Conservation (phyloP, 2,888 invertebrate species). For the Tuberolachnus salignus region DNA sequence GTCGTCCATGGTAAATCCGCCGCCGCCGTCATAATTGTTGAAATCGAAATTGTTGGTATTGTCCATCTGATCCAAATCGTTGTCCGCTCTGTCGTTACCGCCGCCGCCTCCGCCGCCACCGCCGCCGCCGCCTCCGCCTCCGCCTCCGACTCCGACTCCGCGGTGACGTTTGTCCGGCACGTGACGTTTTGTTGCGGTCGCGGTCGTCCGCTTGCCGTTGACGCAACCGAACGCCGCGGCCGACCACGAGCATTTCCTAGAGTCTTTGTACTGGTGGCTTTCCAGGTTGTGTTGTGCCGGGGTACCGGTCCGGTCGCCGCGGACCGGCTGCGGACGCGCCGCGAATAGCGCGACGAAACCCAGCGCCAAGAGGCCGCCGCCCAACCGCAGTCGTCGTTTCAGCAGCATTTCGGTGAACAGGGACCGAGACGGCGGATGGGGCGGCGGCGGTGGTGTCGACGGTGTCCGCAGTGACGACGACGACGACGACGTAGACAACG, state of each 20-base stretch:
- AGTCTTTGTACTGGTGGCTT: conserved; percentile 37
- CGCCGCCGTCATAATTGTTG: background rate
- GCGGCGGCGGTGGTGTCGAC: background rate
- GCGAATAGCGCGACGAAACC: conserved; percentile 36
- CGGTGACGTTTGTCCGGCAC: conserved; percentile 22
- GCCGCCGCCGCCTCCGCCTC: background rate
- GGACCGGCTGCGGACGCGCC: background rate
- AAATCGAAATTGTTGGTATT: conserved; percentile 16
- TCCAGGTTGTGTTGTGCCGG: conserved; percentile 25
- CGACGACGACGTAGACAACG: background rate
- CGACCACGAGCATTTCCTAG: conserved; percentile 34
- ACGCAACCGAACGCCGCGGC: conserved; percentile 16
- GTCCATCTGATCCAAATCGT: no score
- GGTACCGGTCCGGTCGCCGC: conserved; percentile 2
- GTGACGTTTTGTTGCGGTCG: background rate
- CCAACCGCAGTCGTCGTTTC: conserved; percentile 27
- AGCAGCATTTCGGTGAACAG: background rate
- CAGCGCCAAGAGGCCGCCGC: conserved; percentile 35
- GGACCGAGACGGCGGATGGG: background rate
- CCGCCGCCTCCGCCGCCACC: background rate
- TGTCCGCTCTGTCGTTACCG: background rate
- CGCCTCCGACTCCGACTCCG: background rate
- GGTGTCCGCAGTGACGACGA: no score
- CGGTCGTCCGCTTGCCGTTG: background rate
- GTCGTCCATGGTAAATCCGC: conserved; percentile 11